Evolutionary conservation across 1,140 invertebrate species (phyloP), one percentile per base, ranked within the genome.

Genomic region (Uloborus diversus): DNA sequence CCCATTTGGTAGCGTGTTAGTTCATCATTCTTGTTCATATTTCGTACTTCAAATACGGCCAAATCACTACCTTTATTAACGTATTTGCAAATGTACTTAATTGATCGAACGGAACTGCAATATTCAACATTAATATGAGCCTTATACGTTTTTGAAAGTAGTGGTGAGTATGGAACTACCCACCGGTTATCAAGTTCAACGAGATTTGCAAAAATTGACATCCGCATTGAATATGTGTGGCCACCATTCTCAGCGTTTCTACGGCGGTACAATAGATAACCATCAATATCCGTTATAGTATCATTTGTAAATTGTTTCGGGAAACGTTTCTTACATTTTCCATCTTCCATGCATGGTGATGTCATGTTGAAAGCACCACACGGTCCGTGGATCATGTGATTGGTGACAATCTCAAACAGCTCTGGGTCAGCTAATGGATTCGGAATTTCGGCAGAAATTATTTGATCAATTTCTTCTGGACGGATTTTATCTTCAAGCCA

Each of bases 361-460:
- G 27, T 75, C 81, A 65, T 62, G 56, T 82, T 83, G 20, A 25
- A 9, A 17, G 11, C 13, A 20, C 82, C 85, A 82, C 86, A 84
- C 27, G 84, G 81, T 25, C 81, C 84, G 80, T 87, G 85, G 35
- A 89, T 66, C 85, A 85, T 90, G 80, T 86, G 71, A 35, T 51
- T 86, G 11, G 61, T 86, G 13, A 89, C 85, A 57, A 81, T 81
- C 25, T 75, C 71, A 66, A 85, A 81, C 32, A 90, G 81, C 59
- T 78, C 27, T 78, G 83, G 85, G 85, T 90, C 86, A 51, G 32
- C 83, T 51, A 82, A 56, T 49, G 56, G 49, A 86, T 90, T 85
- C 42, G 90, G 89, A 70, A 91, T 87, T 87, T 90, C 89, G 4
- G 88, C 89, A 53, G 80, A 88, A 75, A 90, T 88, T 17, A 89